Evolutionary conservation across 92 coral and sea anemone species (phyloP), one percentile per base, ranked within the genome.

Genomic region (Paramuricea clavata): DNA sequence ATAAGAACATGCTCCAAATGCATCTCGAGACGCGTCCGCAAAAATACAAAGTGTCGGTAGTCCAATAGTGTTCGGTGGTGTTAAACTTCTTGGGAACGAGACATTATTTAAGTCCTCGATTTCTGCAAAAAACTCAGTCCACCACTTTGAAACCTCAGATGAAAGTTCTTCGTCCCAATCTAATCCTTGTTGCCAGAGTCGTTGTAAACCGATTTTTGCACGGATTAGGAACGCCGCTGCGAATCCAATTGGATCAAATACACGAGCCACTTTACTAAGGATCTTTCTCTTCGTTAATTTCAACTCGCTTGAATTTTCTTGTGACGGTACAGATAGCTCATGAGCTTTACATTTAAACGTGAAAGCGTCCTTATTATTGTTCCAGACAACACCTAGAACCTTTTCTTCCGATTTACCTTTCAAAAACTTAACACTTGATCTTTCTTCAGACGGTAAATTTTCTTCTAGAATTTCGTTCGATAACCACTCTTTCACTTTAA

Each of bases 401-500:
- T 77, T 77, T 49, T 77, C 83, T 49, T 56, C 71, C 19, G 83
- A 22, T 78, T 61, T 41, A 13, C 83, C 83, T 78, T 78, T 43
- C 83, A 78, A 56, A 31, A 52, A 78, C 70, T 56, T 78, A 33
- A 78, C 31, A 54, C 49, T 61, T 6, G 69, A 19, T 3, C 69
- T 61, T 21, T 61, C 69, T 61, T 61, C 33, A 9, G 10, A 2
- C 15, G 31, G 30, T 25, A 6, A 10, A 17, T 57, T 34, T 32
- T 78, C 49, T 13, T 59, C 31, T 42, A 78, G 16, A 25, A 25
- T 32, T 36, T 78, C 52, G 39, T 84, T 92, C 17, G 91, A 75
- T 23, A 59, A 68, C 93, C 93, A 90, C 65, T 81, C 81, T 57
- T 93, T 93, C 0, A 90, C 93, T 41, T 83, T 62, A 73, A 93